phyloP scores from a whole-genome alignment of 2,113 vertebrate genomes.

The Melospiza georgiana region DNA sequence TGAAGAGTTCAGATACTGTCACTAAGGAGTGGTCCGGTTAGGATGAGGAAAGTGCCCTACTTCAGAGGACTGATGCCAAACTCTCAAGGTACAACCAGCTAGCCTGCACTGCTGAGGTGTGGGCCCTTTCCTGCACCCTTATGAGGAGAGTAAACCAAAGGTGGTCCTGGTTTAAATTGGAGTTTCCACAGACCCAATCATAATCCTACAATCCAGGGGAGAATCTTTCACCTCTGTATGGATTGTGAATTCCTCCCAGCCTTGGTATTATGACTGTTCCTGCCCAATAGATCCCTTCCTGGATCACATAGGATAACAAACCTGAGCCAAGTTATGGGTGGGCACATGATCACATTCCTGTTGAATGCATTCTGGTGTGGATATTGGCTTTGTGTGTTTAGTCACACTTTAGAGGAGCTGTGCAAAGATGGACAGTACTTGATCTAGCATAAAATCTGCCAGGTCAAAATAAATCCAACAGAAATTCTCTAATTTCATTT shows the following conservation, averaged over 20 bases:
- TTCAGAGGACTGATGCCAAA: background rate
- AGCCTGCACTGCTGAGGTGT: background rate
- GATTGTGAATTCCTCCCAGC: background rate
- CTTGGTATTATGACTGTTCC: background rate
- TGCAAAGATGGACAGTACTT: background rate
- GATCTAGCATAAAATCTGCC: background rate
- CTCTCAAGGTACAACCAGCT: background rate
- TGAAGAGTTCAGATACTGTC: slow-evolving; percentile 5
- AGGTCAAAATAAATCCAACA: background rate
- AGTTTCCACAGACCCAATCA: background rate
- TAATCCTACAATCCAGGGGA: background rate
- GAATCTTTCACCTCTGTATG: background rate
- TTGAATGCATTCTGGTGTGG: background rate
- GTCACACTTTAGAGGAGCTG: background rate
- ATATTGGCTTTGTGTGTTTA: background rate
- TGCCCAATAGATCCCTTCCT: background rate
- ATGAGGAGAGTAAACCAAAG: background rate
- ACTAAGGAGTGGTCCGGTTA: slow-evolving; percentile 34
- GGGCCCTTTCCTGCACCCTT: background rate
- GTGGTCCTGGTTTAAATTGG: background rate
- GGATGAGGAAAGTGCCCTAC: background rate
- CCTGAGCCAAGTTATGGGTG: background rate
- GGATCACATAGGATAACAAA: background rate
- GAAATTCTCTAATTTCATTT: background rate
- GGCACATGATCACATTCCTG: background rate